These are phyloP conservation scores for Condylostylus longicornis DNA, from an alignment of 1,140 invertebrate species.

Conservation along the genomic window DNA sequence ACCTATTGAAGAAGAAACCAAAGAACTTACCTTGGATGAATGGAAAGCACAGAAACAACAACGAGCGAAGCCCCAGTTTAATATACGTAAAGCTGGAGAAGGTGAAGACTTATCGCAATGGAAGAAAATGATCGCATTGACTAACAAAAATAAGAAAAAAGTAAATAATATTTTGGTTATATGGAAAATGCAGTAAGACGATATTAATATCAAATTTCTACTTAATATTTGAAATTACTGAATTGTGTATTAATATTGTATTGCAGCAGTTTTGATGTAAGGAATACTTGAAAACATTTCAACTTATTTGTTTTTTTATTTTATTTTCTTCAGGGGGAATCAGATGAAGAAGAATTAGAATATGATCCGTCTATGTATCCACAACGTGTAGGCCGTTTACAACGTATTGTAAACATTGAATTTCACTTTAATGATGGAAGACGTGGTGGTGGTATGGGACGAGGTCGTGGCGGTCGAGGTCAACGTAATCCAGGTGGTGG, in stretches of 20 bases:
- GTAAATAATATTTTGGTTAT: neutral
- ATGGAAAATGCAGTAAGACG: too few relatives aligned
- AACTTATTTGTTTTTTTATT: slow-evolving; percentile 6
- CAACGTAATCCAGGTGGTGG: slow-evolving; percentile 44
- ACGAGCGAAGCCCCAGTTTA: slow-evolving; percentile 67
- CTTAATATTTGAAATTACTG: too few relatives aligned
- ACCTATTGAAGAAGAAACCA: slow-evolving; percentile 52
- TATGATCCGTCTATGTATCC: slow-evolving; percentile 68
- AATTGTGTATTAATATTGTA: too few relatives aligned
- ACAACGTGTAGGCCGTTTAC: slow-evolving; percentile 73
- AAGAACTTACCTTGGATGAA: slow-evolving; percentile 74
- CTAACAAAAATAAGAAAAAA: slow-evolving; percentile 24
- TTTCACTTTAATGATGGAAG: slow-evolving; percentile 75
- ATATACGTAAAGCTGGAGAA: slow-evolving; percentile 81
- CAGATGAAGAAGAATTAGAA: slow-evolving; percentile 45
- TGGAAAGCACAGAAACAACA: slow-evolving; percentile 67
- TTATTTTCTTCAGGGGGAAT: slow-evolving; percentile 36
- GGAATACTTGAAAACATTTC: neutral
- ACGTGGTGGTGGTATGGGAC: slow-evolving; percentile 47
- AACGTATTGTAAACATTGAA: slow-evolving; percentile 74
- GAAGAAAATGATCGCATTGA: slow-evolving; percentile 68
- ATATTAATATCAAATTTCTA: too few relatives aligned
- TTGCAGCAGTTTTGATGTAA: slow-evolving; percentile 10
- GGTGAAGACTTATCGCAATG: slow-evolving; percentile 79
- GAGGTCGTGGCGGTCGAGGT: slow-evolving; percentile 46